Conservation (phyloP, 2,113 vertebrate species). For the Murina feae region DNA sequence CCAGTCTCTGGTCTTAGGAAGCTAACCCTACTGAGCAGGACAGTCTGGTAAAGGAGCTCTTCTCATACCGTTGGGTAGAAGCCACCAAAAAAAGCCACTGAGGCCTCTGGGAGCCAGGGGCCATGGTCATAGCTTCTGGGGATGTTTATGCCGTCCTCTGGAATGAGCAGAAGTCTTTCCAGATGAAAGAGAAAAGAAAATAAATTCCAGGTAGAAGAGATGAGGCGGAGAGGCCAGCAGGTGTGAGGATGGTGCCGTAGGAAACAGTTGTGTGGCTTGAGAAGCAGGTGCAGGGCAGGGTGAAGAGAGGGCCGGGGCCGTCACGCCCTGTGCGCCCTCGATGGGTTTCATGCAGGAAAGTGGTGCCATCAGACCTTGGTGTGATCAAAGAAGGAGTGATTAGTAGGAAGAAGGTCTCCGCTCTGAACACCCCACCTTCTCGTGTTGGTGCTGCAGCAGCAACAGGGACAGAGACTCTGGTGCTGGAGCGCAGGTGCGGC, state of each 20-base stretch:
- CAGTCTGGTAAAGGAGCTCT: not conserved
- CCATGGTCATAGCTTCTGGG: not conserved
- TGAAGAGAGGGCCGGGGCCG: too few species aligned
- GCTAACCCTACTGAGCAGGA: not conserved
- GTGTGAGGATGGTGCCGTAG: not conserved
- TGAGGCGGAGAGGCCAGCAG: not conserved
- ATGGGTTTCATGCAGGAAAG: not conserved
- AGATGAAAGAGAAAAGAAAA: not conserved
- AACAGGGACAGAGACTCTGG: not conserved
- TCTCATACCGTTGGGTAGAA: not conserved
- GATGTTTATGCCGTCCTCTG: not conserved
- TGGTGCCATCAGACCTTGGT: not conserved
- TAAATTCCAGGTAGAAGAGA: not conserved
- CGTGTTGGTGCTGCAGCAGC: not conserved
- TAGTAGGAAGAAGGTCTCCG: not conserved
- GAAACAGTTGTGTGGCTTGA: not conserved
- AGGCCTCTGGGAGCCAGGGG: not conserved
- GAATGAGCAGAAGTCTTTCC: not conserved
- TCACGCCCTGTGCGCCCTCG: not conserved
- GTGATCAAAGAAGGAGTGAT: not conserved
- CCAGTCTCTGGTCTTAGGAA: not conserved
- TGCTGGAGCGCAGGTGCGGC: not conserved
- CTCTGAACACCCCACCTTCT: not conserved
- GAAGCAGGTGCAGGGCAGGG: not conserved
- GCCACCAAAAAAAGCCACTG: not conserved